Evolutionary conservation across 1,140 invertebrate genomes (phyloP).

Genomic region (Panulirus ornatus): DNA sequence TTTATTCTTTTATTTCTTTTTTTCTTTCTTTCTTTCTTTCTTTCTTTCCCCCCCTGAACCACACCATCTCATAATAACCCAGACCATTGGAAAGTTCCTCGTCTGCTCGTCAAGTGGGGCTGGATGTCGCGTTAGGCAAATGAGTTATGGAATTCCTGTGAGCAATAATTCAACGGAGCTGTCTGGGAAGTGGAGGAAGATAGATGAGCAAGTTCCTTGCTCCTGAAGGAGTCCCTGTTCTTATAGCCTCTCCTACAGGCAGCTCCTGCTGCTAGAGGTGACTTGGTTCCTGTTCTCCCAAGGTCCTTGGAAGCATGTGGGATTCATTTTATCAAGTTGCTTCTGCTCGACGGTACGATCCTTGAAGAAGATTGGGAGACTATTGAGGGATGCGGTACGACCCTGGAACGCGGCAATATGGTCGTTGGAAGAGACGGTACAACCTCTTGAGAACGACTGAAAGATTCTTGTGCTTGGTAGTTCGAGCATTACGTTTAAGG

Average conservation of each 20-base stretch:
- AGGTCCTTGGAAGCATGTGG: constrained; percentile 8
- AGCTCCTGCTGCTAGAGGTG: constrained; percentile 8
- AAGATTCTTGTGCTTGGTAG: too few relatives aligned
- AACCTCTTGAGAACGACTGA: too few relatives aligned
- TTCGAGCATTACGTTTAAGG: too few relatives aligned
- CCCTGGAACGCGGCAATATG: too few relatives aligned
- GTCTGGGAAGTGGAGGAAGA: constrained; percentile 72
- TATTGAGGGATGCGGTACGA: too few relatives aligned
- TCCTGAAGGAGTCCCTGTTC: constrained; percentile 37
- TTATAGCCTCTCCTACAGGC: constrained; percentile 44
- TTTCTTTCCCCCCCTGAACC: background rate
- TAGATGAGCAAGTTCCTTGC: constrained; percentile 65
- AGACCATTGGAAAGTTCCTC: constrained; percentile 64
- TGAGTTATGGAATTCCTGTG: constrained; percentile 75
- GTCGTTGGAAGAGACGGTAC: too few relatives aligned
- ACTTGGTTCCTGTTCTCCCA: constrained; percentile 12
- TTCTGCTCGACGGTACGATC: constrained; percentile 7
- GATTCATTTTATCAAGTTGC: constrained; percentile 18
- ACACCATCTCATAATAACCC: constrained; percentile 51
- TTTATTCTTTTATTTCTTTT: background rate
- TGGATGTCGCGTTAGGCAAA: constrained; percentile 75
- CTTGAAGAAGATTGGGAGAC: too few relatives aligned
- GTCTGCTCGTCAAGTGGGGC: constrained; percentile 69
- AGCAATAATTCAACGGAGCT: constrained; percentile 75
- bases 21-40: background rate